A percentile compares a stretch with the other conserved stretches of the same genome.
Conservation (phyloP, 2,888 invertebrate species). For the Leptogaster cylindrica region DNA sequence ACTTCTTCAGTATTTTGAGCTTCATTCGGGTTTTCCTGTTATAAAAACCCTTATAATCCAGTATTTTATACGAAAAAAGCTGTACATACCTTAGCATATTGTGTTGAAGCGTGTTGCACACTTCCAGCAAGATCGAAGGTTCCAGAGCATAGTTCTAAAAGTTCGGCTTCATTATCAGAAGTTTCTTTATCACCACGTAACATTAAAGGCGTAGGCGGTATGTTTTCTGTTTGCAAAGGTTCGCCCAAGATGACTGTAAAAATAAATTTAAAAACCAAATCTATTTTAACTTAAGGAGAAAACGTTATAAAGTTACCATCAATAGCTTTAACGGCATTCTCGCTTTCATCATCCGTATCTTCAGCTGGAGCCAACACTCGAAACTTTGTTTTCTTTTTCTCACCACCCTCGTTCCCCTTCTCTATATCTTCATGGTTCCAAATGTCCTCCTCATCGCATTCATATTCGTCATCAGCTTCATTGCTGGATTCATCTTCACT, state of each 20-base stretch:
- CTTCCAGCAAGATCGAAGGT: conserved; percentile 58
- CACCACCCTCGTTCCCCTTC: conserved; percentile 42
- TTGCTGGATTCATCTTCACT: conserved; percentile 62
- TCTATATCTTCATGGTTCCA: conserved; percentile 56
- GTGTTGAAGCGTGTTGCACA: neutral
- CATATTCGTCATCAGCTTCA: conserved; percentile 52
- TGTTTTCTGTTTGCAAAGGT: neutral
- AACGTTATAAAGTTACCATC: neutral
- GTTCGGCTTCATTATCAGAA: conserved; percentile 62
- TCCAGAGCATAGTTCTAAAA: conserved; percentile 67
- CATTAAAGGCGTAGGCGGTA: neutral
- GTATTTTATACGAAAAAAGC: conserved; percentile 67
- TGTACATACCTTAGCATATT: conserved; percentile 61
- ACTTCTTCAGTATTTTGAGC: neutral
- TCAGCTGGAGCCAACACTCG: conserved; percentile 57
- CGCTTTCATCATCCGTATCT: conserved; percentile 58
- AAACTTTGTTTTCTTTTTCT: conserved; percentile 56
- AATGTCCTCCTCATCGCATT: conserved; percentile 59
- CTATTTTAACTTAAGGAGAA: neutral
- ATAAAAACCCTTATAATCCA: neutral
- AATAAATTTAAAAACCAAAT: neutral
- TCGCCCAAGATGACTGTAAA: neutral
- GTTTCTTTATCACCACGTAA: neutral
- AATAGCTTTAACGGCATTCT: conserved; percentile 43
- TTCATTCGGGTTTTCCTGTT: neutral